Conservation (phyloP, 2,888 invertebrate species). For the Melanostoma mellinum region DNA sequence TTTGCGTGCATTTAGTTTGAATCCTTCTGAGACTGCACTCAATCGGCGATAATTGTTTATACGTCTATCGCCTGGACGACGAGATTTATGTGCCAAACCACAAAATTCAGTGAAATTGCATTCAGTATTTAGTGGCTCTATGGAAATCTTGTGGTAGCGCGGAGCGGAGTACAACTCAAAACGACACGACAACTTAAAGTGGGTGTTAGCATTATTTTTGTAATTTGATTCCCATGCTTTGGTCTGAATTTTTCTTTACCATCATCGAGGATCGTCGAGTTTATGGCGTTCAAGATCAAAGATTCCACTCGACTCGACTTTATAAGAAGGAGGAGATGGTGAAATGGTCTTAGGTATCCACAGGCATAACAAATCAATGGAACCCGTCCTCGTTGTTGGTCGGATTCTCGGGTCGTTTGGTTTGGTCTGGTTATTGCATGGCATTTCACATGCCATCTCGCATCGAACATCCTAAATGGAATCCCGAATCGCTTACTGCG, state of each 20-base stretch:
- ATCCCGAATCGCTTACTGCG: constrained; percentile 44
- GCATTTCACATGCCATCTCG: constrained; percentile 36
- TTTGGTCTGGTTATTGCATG: constrained; percentile 36
- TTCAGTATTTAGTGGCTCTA: constrained; percentile 9
- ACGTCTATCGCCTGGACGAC: constrained; percentile 45
- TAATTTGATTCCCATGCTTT: constrained; percentile 70
- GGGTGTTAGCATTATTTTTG: constrained; percentile 68
- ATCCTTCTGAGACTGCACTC: constrained; percentile 25
- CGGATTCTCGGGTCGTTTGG: constrained; percentile 18
- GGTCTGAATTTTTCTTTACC: constrained; percentile 17
- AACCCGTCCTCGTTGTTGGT: constrained; percentile 25
- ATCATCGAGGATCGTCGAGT: constrained; percentile 1
- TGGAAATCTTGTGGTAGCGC: constrained; percentile 32
- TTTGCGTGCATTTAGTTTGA: neutral
- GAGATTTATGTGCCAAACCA: constrained; percentile 64
- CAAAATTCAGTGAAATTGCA: constrained; percentile 40
- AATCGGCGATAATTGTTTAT: constrained; percentile 61
- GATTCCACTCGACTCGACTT: constrained; percentile 52
- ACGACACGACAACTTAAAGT: constrained; percentile 63
- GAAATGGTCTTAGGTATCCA: constrained; percentile 35
- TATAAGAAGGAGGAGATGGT: neutral
- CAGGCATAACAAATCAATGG: neutral
- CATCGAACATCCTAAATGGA: constrained; percentile 40
- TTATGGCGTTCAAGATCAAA: constrained; percentile 59
- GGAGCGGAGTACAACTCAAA: constrained; percentile 35